Evolutionary conservation across 2,797 vertebrate species (phyloP), one percentile per base, ranked within the genome.

Genomic region (Kryptopterus vitreolus): DNA sequence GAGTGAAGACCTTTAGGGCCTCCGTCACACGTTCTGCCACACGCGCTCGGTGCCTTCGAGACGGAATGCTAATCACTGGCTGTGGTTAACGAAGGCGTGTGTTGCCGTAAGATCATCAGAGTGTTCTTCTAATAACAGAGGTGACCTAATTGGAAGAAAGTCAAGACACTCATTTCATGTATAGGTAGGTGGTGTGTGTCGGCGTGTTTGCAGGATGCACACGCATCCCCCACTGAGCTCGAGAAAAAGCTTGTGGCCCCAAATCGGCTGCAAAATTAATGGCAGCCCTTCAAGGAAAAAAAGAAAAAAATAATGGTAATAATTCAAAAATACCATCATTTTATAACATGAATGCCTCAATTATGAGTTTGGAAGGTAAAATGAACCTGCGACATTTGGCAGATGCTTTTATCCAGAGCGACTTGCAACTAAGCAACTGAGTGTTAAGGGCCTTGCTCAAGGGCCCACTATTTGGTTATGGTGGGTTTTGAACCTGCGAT

Each of bases 71-170:
- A 35, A 72, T 72, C 16, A 1, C 16, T n/a, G 50, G 18, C 69
- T 2, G 13, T 55, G 70, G 13, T 26, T n/a, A 31, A 33, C 53
- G 18, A 22, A 70, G 4, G 11, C 52, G 69, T 22, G 26, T 33
- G n/a, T 72, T 16, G 31, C 11, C 9, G 31, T 24, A 73, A n/a
- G 24, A 16, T 73, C 33, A 55, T 35, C 52, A 57, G 53, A n/a
- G 24, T 74, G 48, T 69, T 72, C 29, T 35, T 33, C 50, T 38
- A 61, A 50, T 55, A 58, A 20, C 59, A 38, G 12, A 10, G 29
- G 58, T 24, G 62, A 50, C 38, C 61, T 31, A 72, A 55, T 66
- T 65, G 31, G 70, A 65, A 57, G 8, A 52, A 83, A 77, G 50
- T 72, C 48, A 65, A 46, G 10, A 22, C 50, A 33, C 70, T 77